Conservation (phyloP, 2,797 vertebrate species). For the Apogon hyalosoma region DNA sequence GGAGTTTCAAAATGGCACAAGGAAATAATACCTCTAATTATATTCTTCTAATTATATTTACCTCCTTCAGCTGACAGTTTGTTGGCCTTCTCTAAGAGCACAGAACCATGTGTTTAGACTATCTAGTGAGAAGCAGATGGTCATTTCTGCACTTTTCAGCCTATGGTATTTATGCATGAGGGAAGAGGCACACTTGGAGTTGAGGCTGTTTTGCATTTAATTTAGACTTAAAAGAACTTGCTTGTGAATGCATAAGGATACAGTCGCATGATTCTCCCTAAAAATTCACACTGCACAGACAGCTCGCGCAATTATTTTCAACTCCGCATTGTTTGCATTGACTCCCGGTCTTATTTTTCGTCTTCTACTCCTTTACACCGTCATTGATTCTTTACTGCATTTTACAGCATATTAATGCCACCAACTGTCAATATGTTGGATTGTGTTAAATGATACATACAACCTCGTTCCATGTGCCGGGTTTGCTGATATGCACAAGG, state of each 20-base stretch:
- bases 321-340: not conserved
- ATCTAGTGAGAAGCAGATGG: constrained; percentile 57
- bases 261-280: not conserved
- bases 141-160: constrained; percentile 41
- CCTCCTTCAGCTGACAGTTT: constrained; percentile 50
- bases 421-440: not conserved
- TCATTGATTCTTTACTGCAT: not conserved
- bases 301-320: no score
- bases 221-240: constrained; percentile 11
- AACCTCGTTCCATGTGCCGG: not conserved
- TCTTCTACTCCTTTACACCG: not conserved
- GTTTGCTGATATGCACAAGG: constrained; percentile 19
- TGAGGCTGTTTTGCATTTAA: constrained; percentile 25
- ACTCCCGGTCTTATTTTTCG: not conserved
- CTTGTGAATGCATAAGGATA: not conserved
- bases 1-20: constrained; percentile 37
- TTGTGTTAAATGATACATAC: not conserved
- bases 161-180: constrained; percentile 36
- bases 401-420: not conserved
- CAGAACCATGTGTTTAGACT: constrained; percentile 40
- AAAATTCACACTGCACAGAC: not conserved
- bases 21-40: constrained; percentile 46
- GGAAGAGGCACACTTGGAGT: constrained; percentile 16
- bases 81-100: constrained; percentile 46
- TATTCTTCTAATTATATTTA: constrained; percentile 17